Evolutionary conservation across 2,797 vertebrate species (phyloP).

Genomic region (Dromococcyx pavoninus): DNA sequence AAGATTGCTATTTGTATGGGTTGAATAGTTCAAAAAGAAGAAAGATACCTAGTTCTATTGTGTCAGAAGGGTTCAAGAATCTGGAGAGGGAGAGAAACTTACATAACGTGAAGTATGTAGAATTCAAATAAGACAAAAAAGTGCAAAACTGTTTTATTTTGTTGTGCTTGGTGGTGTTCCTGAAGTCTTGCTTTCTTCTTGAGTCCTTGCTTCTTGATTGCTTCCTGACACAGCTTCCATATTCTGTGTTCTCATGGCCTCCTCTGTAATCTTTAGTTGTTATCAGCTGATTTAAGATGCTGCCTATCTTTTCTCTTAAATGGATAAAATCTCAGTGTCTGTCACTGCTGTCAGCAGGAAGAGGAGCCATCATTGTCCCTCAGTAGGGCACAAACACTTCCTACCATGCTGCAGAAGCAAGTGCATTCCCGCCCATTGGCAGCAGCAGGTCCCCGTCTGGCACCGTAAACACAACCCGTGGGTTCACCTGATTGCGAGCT

Average conservation of each 20-base stretch:
- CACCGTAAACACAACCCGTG: neutral
- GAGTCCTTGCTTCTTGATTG: neutral
- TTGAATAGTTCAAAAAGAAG: neutral
- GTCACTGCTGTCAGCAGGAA: neutral
- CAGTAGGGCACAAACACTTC: neutral
- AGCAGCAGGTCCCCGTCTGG: too few species aligned
- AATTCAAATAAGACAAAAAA: neutral
- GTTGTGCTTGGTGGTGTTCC: neutral
- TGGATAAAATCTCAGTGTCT: neutral
- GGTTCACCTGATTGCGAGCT: neutral
- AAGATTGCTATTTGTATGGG: neutral
- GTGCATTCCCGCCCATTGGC: accelerated
- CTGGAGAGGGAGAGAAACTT: neutral
- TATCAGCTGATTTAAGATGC: neutral
- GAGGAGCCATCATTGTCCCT: neutral
- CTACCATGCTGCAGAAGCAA: neutral
- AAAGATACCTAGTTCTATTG: neutral
- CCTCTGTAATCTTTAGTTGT: neutral
- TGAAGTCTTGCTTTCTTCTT: neutral
- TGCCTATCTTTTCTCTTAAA: neutral
- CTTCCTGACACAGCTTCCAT: neutral
- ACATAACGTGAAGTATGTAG: neutral
- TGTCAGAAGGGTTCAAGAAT: neutral
- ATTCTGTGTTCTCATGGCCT: neutral
- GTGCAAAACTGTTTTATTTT: neutral